Evolutionary conservation across 35 echinoderm and acorn worm genomes (phyloP).

Genomic region (Holothuria glaberrima): DNA sequence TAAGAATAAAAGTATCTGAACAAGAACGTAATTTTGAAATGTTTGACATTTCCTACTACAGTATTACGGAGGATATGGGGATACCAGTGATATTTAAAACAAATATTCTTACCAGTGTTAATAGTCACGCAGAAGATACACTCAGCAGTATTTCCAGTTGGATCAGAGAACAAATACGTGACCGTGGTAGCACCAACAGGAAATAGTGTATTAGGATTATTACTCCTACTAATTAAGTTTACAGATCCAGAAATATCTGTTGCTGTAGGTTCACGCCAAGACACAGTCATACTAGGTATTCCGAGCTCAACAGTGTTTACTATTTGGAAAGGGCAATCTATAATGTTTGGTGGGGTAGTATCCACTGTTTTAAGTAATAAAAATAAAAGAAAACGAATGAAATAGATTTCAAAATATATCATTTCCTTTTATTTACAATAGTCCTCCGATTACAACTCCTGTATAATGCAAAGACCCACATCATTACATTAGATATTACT

Average conservation of each 20-base stretch:
- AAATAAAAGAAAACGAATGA: no score
- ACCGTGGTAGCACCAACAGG: conserved; percentile 65
- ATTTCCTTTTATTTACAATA: no score
- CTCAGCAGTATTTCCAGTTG: conserved; percentile 55
- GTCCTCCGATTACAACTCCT: no score
- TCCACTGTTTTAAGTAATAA: conserved; percentile 27
- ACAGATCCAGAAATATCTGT: conserved; percentile 63
- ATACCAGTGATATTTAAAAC: no score
- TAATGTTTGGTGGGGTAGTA: conserved; percentile 59
- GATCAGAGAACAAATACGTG: conserved; percentile 65
- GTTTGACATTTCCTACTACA: no score
- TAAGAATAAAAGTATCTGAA: no score
- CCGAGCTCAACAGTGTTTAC: conserved; percentile 25
- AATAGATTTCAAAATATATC: no score
- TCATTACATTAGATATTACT: no score
- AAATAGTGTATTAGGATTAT: conserved; percentile 50
- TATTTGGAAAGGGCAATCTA: conserved; percentile 50
- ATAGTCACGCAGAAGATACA: conserved; percentile 69
- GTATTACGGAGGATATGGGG: no score
- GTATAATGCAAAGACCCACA: no score
- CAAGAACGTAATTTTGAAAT: no score
- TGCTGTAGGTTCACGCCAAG: conserved; percentile 73
- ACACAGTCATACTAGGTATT: not conserved
- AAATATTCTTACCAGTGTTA: not conserved
- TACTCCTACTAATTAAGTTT: not conserved